phyloP scores from a whole-genome alignment of 2,888 invertebrate species.

The Fragum whitleyi region DNA sequence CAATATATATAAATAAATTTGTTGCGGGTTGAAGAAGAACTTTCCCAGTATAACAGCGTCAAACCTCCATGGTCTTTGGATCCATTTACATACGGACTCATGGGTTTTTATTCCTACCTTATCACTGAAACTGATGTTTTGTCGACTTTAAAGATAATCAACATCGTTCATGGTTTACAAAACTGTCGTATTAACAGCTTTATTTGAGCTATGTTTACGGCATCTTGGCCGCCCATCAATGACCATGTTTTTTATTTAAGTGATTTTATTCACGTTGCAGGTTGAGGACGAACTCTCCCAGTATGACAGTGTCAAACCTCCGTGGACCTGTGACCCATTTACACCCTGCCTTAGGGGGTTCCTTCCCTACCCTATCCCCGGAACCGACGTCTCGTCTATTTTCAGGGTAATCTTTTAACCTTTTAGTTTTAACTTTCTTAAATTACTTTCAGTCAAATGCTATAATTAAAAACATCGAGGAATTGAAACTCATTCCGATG shows the following conservation, averaged over 20 bases:
- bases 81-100: constrained; percentile 13
- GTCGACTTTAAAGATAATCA: constrained; percentile 35
- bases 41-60: constrained; percentile 30
- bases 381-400: constrained; percentile 27
- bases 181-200: too few species aligned
- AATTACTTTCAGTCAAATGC: too few species aligned
- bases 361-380: constrained; percentile 28
- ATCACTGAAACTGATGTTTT: constrained; percentile 23
- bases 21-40: constrained; percentile 41
- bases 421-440: too few species aligned
- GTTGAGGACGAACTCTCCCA: constrained; percentile 39
- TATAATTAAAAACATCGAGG: too few species aligned
- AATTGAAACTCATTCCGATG: too few species aligned
- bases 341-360: constrained; percentile 21
- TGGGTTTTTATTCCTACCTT: constrained; percentile 21
- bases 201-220: too few species aligned
- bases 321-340: constrained; percentile 21
- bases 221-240: too few species aligned
- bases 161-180: too few species aligned
- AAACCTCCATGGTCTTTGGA: constrained; percentile 24
- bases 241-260: too few species aligned
- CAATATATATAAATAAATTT: too few species aligned
- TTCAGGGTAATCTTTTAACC: constrained; percentile 45
- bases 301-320: constrained; percentile 34
- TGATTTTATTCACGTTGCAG: too few species aligned